Evolutionary conservation across 2,888 invertebrate species (phyloP), one percentile per base, ranked within the genome.

Genomic region (Cecidostiba fungosa): DNA sequence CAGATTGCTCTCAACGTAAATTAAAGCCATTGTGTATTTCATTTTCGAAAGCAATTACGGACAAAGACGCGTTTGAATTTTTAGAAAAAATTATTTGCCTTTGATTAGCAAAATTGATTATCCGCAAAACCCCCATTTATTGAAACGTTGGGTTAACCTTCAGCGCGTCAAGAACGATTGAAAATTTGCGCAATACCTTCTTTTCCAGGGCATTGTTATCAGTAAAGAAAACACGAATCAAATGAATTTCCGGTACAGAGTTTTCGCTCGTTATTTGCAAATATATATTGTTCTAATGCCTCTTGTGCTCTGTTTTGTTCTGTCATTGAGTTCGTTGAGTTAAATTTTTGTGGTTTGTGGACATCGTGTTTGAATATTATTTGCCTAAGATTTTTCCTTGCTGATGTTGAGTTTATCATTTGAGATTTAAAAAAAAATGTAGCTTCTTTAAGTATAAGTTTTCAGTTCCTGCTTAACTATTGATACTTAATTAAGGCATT

Each of bases 301-400:
- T 87, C 54, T 83, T 85, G 77, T 80, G 77, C 77, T 87, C 70
- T 78, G 36, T 84, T 82, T 82, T 72, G 74, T 85, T 84, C 77
- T 82, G 74, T 54, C 82, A 72, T 74, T 62, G 29, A 78, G 69
- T 78, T 85, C n/a, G 66, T 81, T 66, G 47, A 23, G 3, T 74
- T 85, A 19, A 66, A 19, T 36, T 81, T 86, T 77, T 70, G 54
- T 83, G 39, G 66, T 72, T 72, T 82, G 74, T 79, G 23, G 82
- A 77, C 10, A 78, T 81, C 80, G 81, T 81, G n/a, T 84, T 59
- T 80, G n/a, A 32, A 39, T 77, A 47, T 84, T 8, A 80, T 80
- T 85, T 80, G n/a, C 69, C 14, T 82, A 29, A 12, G 16, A 73
- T 80, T 76, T 73, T 59, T 19, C n/a, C 4, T n/a, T n/a, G n/a